Conservation (phyloP, 2,113 vertebrate species). For the Gallinago jamesoni region DNA sequence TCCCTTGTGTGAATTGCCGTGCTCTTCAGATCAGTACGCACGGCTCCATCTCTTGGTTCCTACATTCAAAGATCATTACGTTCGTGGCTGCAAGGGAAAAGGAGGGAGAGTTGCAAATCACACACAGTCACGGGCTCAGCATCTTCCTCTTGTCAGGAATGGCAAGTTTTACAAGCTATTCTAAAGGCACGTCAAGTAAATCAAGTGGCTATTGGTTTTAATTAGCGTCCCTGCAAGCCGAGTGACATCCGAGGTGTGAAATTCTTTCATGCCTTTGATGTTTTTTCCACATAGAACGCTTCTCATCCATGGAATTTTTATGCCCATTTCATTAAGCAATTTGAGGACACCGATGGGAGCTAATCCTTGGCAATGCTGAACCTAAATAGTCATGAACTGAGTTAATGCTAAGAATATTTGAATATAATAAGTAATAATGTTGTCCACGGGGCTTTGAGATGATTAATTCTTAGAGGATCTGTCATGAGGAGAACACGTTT, state of each 20-base stretch:
- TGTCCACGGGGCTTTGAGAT: neutral
- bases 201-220: neutral
- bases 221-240: slow-evolving; percentile 25
- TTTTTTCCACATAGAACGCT: neutral
- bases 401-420: neutral
- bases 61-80: neutral
- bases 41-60: neutral
- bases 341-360: neutral
- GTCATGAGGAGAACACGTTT: neutral
- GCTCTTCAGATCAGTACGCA: neutral
- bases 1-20: neutral
- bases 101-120: neutral
- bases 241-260: neutral
- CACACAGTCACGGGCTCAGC: neutral
- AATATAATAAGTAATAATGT: neutral
- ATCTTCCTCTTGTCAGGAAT: neutral
- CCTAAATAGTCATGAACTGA: neutral
- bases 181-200: neutral
- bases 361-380: neutral
- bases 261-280: slow-evolving; percentile 21
- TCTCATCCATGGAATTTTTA: neutral
- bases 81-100: neutral
- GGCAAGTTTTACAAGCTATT: neutral
- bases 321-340: neutral
- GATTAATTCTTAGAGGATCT: neutral